Conservation (phyloP, 2,113 vertebrate species). For the Eudyptes chrysolophus region DNA sequence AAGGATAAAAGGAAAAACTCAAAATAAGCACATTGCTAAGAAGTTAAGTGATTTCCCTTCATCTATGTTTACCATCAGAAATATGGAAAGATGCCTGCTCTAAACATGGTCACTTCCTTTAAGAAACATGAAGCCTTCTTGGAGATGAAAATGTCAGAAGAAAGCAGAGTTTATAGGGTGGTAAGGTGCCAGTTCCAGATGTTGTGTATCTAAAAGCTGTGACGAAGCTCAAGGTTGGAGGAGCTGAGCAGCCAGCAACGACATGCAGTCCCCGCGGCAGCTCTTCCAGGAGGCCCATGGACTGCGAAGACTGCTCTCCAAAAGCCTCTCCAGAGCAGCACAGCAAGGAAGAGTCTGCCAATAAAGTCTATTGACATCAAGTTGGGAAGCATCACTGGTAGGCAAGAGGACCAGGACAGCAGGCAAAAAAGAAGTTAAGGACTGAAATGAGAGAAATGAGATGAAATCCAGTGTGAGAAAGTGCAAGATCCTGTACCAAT, state of each 20-base stretch:
- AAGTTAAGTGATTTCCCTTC: neutral
- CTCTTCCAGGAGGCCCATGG: neutral
- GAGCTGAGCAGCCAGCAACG: neutral
- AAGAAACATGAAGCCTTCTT: neutral
- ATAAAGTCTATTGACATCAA: neutral
- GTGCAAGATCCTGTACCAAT: neutral
- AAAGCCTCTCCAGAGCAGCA: neutral
- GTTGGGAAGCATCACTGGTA: neutral
- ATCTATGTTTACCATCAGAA: neutral
- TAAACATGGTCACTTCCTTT: neutral
- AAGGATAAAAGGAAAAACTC: neutral
- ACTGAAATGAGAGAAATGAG: neutral
- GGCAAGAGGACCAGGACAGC: neutral
- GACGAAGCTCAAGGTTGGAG: neutral
- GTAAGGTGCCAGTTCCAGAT: neutral
- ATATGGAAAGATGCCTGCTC: neutral
- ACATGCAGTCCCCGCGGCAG: accelerated
- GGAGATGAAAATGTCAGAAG: neutral
- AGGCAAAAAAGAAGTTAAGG: neutral
- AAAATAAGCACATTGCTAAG: neutral
- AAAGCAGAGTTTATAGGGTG: neutral
- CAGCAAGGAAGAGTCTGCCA: neutral
- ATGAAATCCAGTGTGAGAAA: neutral
- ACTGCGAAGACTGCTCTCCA: neutral
- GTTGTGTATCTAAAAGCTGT: neutral